Conservation (phyloP, 2,797 vertebrate species). For the Artibeus jamaicensis region DNA sequence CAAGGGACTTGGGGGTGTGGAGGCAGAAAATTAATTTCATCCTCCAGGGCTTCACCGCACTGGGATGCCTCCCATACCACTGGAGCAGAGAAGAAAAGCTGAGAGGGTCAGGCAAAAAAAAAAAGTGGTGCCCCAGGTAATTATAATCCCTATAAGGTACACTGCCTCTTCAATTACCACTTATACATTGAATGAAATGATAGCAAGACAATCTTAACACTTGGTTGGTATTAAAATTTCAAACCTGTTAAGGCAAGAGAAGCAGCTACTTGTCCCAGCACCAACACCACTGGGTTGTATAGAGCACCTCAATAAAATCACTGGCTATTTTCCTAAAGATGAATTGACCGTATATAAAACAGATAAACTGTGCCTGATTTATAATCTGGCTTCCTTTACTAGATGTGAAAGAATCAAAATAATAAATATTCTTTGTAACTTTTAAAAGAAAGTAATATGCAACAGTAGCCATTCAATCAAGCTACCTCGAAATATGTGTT, state of each 20-base stretch:
- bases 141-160: not conserved
- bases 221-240: not conserved
- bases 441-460: conserved; percentile 45
- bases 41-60: not conserved
- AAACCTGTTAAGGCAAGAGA: conserved; percentile 29
- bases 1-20: not conserved
- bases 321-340: not conserved
- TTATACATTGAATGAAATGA: not conserved
- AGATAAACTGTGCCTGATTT: not conserved
- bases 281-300: not conserved
- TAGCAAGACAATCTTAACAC: not conserved
- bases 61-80: not conserved
- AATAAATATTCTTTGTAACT: not conserved
- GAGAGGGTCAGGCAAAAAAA: not conserved
- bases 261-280: not conserved
- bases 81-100: not conserved
- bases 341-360: not conserved
- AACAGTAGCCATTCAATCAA: not conserved
- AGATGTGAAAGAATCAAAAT: not conserved
- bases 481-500: conserved; percentile 7
- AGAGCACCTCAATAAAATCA: not conserved
- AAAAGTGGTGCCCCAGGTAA: not conserved
- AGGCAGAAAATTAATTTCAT: not conserved
- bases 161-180: not conserved
- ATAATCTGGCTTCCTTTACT: conserved; percentile 13